Evolutionary conservation across 2,797 vertebrate genomes (phyloP).

Genomic region (Poeciliopsis gracilis): DNA sequence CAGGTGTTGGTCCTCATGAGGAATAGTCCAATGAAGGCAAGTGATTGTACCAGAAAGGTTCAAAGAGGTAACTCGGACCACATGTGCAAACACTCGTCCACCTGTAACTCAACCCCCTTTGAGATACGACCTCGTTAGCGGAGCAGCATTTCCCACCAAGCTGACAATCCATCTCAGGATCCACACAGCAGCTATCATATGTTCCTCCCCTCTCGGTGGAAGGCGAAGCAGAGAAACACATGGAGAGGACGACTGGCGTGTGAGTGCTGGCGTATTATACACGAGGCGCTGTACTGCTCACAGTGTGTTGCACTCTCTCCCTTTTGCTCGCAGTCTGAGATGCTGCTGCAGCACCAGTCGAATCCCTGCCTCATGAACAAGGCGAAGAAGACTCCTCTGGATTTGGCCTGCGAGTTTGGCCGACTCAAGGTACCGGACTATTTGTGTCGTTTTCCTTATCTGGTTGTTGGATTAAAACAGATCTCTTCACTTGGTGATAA

Average conservation of each 20-base stretch:
- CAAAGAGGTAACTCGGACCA: not conserved
- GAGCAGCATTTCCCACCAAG: conserved; percentile 26
- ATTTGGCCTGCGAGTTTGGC: conserved; percentile 94
- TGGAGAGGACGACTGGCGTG: conserved; percentile 16
- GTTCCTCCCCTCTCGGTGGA: conserved; percentile 27
- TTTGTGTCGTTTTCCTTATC: not conserved
- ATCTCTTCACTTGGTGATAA: not conserved
- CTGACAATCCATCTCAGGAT: conserved; percentile 14
- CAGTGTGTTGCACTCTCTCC: conserved; percentile 17
- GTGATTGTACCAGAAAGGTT: not conserved
- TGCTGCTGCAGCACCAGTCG: conserved; percentile 95
- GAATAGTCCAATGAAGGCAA: not conserved
- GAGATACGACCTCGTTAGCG: conserved; percentile 23
- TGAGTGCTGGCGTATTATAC: conserved; percentile 19
- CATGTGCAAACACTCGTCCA: conserved; percentile 3
- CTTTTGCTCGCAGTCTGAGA: conserved; percentile 85
- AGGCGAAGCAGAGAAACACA: conserved; percentile 31
- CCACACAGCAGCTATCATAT: conserved; percentile 21
- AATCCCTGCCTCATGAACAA: conserved; percentile 93
- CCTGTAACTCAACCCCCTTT: conserved; percentile 17
- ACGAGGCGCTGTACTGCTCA: conserved; percentile 19
- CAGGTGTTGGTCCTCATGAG: not conserved
- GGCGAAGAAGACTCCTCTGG: conserved; percentile 91
- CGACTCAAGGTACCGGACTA: conserved; percentile 80
- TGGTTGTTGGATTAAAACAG: not conserved